These are phyloP conservation scores for Sebastes minor DNA, from an alignment of 2,797 vertebrate species.

Conservation along the genomic window DNA sequence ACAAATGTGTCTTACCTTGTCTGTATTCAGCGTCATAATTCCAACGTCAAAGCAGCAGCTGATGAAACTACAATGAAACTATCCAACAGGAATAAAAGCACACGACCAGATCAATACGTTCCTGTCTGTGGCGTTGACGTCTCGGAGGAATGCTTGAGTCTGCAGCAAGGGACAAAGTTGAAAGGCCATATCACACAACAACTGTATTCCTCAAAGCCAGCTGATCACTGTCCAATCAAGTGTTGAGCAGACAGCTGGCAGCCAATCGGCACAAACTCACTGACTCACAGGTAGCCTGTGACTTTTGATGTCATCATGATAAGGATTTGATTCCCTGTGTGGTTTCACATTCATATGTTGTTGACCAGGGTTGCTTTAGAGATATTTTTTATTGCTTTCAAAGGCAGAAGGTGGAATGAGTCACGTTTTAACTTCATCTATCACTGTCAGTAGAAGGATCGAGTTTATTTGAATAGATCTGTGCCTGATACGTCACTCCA, in stretches of 20 bases:
- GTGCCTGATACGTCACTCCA: not conserved
- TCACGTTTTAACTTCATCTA: not conserved
- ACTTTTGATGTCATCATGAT: conserved; percentile 38
- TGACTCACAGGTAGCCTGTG: conserved; percentile 3
- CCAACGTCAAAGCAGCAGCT: conserved; percentile 40
- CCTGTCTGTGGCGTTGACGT: not conserved
- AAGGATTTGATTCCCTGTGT: conserved; percentile 2
- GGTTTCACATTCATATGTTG: conserved; percentile 63
- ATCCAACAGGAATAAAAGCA: conserved; percentile 15
- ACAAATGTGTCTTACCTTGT: conserved; percentile 56
- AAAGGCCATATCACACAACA: conserved; percentile 55
- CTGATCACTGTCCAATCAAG: conserved; percentile 63
- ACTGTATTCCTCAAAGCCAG: conserved; percentile 29
- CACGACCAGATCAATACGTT: conserved; percentile 11
- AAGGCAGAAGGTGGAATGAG: not conserved
- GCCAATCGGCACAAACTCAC: conserved; percentile 39
- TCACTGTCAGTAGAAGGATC: not conserved
- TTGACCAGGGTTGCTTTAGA: not conserved
- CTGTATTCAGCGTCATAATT: conserved; percentile 62
- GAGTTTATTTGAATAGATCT: not conserved
- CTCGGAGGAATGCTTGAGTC: conserved; percentile 4
- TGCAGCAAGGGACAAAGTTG: conserved; percentile 73
- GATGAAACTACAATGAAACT: conserved; percentile 49
- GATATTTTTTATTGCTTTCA: not conserved
- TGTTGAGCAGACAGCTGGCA: conserved; percentile 10